Percentiles rank a stretch among this genome's conserved stretches.
Evolutionary conservation across 2,113 vertebrate species (phyloP).

Genomic region (Apodemus speciosus): DNA sequence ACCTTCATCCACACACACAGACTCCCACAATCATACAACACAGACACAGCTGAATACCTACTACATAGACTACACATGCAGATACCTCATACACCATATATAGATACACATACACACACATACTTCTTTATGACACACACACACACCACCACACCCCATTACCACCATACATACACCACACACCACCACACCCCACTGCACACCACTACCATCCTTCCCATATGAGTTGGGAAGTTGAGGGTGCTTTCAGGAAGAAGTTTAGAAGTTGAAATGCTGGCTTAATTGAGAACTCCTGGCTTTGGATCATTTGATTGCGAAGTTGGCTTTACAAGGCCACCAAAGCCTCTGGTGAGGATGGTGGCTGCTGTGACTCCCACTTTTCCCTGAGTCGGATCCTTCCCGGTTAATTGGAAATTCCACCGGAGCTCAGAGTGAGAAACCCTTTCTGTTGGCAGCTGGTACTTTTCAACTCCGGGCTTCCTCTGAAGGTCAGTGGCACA

Average conservation of each 20-base stretch:
- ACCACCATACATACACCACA: too few relatives aligned
- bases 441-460: not conserved
- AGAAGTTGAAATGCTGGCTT: not conserved
- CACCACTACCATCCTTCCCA: too few relatives aligned
- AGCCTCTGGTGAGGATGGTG: too few relatives aligned
- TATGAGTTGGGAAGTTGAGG: too few relatives aligned
- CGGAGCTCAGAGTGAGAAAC: not conserved
- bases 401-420: slow-evolving; percentile 32
- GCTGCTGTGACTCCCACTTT: not conserved
- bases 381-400: not conserved
- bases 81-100: not conserved
- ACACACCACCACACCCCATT: too few relatives aligned
- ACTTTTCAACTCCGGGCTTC: not conserved
- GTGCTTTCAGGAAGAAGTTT: slow-evolving; percentile 6
- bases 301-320: not conserved
- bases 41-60: not conserved
- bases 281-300: not conserved
- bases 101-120: not conserved
- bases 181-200: too few relatives aligned
- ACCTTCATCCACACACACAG: not conserved
- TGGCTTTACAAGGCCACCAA: not conserved
- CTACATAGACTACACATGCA: not conserved
- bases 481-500: not conserved
- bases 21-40: not conserved
- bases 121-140: not conserved